A percentile compares a stretch with the other conserved stretches of the same genome.
These are phyloP conservation scores for Dione vanillae DNA, from an alignment of 2,888 invertebrate genomes.

Conservation along the genomic window DNA sequence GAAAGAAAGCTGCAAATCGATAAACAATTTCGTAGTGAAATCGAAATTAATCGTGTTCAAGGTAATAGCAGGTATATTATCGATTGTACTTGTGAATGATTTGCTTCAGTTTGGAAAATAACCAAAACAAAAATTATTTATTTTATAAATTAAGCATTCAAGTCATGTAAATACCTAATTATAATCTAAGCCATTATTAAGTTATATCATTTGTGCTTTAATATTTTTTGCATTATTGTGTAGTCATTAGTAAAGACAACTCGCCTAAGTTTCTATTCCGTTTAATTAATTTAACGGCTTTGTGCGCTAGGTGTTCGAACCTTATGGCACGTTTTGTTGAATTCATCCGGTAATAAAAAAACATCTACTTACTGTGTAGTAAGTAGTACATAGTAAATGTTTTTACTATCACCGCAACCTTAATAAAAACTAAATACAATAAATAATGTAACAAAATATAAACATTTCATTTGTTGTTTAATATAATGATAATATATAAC, in stretches of 20 bases:
- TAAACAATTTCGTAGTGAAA: slow-evolving; percentile 57
- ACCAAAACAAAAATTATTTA: not conserved
- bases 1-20: slow-evolving; percentile 56
- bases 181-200: not conserved
- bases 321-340: not conserved
- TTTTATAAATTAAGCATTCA: not conserved
- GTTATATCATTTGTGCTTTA: not conserved
- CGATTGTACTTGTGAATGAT: slow-evolving; percentile 23
- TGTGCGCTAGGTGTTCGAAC: not conserved
- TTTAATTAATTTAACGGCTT: not conserved
- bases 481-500: slow-evolving; percentile 3
- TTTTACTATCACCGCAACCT: no score
- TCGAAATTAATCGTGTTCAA: slow-evolving; percentile 55
- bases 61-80: slow-evolving; percentile 37
- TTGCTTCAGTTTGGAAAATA: not conserved
- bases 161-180: not conserved
- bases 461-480: not conserved
- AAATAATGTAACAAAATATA: not conserved
- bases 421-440: no score
- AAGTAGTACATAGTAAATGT: no score
- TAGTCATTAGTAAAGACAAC: not conserved
- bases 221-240: not conserved
- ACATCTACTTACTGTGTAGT: no score
- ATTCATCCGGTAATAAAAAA: not conserved
- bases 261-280: no score